Percentiles rank a stretch among this genome's conserved stretches.
phyloP scores from a whole-genome alignment of 2,888 invertebrate species.

The Clepsis dumicolana region DNA sequence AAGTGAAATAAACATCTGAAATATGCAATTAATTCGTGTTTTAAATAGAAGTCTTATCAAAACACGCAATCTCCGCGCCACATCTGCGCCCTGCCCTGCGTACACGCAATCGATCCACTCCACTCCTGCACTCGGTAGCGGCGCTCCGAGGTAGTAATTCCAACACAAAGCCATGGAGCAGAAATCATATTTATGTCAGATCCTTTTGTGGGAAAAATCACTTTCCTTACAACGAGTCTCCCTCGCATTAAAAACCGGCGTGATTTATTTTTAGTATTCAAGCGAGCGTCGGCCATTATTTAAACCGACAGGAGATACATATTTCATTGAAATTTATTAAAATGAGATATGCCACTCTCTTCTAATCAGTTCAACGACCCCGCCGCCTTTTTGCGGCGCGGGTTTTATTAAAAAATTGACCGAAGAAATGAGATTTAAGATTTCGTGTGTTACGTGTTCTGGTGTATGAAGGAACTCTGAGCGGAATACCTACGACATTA shows the following conservation, averaged over 20 bases:
- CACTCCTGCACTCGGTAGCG: not conserved
- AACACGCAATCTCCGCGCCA: not conserved
- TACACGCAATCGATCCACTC: not conserved
- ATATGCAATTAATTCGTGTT: no score
- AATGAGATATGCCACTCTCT: constrained; percentile 49
- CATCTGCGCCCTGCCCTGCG: not conserved
- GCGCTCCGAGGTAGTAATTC: not conserved
- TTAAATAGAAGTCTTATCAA: not conserved
- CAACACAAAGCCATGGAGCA: constrained; percentile 35
- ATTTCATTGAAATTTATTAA: constrained; percentile 59
- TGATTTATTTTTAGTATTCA: constrained; percentile 63
- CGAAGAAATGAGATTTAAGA: constrained; percentile 27
- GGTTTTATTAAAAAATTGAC: constrained; percentile 40
- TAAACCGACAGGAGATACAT: constrained; percentile 55
- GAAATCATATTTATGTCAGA: constrained; percentile 41
- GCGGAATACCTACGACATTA: not conserved
- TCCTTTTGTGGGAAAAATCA: constrained; percentile 40
- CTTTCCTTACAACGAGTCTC: constrained; percentile 37
- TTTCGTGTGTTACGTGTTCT: constrained; percentile 11
- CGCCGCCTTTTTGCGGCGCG: constrained; percentile 15
- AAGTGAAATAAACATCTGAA: no score
- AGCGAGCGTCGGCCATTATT: constrained; percentile 52
- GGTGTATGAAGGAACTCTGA: not conserved
- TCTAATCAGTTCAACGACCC: constrained; percentile 43
- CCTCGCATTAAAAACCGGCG: constrained; percentile 58